A percentile compares a stretch with the other conserved stretches of the same genome.
Conservation (phyloP, 2,888 invertebrate species). For the Drosophila monieri region DNA sequence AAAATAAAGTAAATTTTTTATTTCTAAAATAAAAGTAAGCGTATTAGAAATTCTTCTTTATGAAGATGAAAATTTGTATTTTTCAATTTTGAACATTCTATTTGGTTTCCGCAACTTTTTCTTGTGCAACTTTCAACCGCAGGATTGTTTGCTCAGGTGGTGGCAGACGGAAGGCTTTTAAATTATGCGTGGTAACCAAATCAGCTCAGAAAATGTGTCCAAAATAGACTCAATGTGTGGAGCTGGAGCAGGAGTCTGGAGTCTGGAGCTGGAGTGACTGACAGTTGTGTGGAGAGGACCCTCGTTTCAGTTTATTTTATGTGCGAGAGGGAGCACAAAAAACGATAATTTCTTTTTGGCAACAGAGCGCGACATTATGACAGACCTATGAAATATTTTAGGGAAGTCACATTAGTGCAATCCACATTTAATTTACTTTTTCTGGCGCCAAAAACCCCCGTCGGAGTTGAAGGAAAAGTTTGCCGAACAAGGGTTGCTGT, state of each 20-base stretch:
- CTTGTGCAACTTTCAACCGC: constrained; percentile 26
- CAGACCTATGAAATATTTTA: constrained; percentile 10
- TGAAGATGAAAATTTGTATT: neutral
- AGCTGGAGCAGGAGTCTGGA: neutral
- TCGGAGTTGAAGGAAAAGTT: constrained; percentile 4
- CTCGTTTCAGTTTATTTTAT: constrained; percentile 33
- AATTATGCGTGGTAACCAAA: constrained; percentile 41
- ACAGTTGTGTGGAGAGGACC: constrained; percentile 4
- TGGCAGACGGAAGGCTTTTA: constrained; percentile 33
- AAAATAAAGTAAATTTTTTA: too few species aligned
- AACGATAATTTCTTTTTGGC: constrained; percentile 40
- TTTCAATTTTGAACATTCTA: constrained; percentile 39
- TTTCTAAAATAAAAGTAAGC: constrained; percentile 6
- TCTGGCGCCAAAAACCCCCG: neutral
- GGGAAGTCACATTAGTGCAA: constrained; percentile 49
- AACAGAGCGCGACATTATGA: constrained; percentile 21
- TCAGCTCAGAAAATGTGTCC: constrained; percentile 42
- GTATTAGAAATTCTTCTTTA: constrained; percentile 21
- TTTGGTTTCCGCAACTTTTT: constrained; percentile 33
- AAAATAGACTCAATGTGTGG: constrained; percentile 29
- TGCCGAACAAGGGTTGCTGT: constrained; percentile 37
- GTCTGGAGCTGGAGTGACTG: neutral
- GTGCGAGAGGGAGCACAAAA: constrained; percentile 12
- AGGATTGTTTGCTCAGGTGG: constrained; percentile 40
- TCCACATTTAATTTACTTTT: constrained; percentile 54